phyloP scores from a whole-genome alignment of 37 sponge, comb jelly and placozoan genomes.

The Amphimedon queenslandica region DNA sequence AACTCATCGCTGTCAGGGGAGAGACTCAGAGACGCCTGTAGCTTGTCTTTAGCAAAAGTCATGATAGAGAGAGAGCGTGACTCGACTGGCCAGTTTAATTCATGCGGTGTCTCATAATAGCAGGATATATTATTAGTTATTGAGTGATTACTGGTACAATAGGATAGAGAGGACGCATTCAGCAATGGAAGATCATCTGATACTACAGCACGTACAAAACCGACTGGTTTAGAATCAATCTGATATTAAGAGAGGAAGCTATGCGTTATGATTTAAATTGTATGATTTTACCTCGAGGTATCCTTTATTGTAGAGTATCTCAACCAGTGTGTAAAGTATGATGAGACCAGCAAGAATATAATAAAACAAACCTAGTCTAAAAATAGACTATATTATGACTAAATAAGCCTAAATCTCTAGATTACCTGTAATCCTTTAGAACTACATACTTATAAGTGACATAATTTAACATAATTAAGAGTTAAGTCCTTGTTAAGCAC shows the following conservation, averaged over 20 bases:
- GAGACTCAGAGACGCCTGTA: constrained; percentile 28
- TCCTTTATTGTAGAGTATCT: constrained; percentile 67
- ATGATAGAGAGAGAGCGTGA: constrained; percentile 72
- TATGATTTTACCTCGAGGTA: constrained; percentile 59
- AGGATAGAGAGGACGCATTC: no score
- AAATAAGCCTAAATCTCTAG: no score
- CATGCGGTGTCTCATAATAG: constrained; percentile 61
- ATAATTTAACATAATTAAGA: constrained; percentile 48
- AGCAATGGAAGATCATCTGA: constrained; percentile 53
- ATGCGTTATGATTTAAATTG: not conserved
- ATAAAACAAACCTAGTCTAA: constrained; percentile 71
- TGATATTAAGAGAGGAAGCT: constrained; percentile 13
- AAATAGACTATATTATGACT: no score
- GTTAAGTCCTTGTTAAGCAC: no score
- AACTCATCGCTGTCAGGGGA: constrained; percentile 32
- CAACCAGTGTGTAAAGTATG: constrained; percentile 58
- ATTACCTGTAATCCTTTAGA: constrained; percentile 65
- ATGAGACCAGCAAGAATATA: constrained; percentile 54
- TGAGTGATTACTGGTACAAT: no score
- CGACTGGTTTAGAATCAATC: constrained; percentile 80
- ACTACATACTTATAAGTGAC: constrained; percentile 80
- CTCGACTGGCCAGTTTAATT: constrained; percentile 73
- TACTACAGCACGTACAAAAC: constrained; percentile 54
- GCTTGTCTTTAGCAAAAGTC: constrained; percentile 71
- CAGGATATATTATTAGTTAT: constrained; percentile 54